Base-by-base conservation (phyloP, 2,888 invertebrate species). In the Megalurothrips usitatus region DNA sequence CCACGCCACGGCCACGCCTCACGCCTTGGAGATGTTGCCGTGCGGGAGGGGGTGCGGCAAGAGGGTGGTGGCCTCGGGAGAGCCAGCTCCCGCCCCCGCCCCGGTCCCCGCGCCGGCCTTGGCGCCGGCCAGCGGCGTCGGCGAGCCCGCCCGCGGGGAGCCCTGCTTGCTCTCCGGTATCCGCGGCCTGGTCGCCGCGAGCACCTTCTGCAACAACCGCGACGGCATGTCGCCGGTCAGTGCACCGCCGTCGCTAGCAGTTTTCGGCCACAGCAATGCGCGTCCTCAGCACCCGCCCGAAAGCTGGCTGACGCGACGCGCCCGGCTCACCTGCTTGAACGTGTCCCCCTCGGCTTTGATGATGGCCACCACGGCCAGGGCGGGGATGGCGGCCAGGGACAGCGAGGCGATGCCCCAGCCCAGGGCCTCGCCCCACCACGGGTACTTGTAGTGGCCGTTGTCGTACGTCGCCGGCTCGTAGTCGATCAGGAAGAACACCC, bases 401-500 rank as follows among this genome's bases (percentile, higher is more conserved):
- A 94, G 88, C 17, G 94, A 93, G 0, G 96, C 94, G 83, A 96
- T 93, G 84, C 91, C 89, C 97, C 97, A 97, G 78, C 97, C 97
- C 80, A 97, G 88, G 23, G 91, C 92, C 84, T 94, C 93, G 43
- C 95, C 94, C 96, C 96, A 96, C 82, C 89, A 88, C 0, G 97
- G 96, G 87, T 95, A 97, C 80, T 88, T 88, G 85, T 94, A 94
- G 81, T 90, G 89, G 82, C 94, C 94, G 85, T 94, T 94, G 84
- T 94, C 93, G 87, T 96, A 95, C 49, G 93, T 93, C 14, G 96
- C 95, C 79, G 94, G 93, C 84, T 93, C 92, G 87, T 96, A 96
- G 88, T 96, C 96, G 81, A 96, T 93, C 86, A 96, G 89, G 85
- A 95, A 94, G 85, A 96, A 94, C 81, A 96, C 92, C 96, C 96